These are phyloP conservation scores for Echinarachnius parma DNA, from an alignment of 53 echinoderm and acorn worm genomes.

Conservation along the genomic window DNA sequence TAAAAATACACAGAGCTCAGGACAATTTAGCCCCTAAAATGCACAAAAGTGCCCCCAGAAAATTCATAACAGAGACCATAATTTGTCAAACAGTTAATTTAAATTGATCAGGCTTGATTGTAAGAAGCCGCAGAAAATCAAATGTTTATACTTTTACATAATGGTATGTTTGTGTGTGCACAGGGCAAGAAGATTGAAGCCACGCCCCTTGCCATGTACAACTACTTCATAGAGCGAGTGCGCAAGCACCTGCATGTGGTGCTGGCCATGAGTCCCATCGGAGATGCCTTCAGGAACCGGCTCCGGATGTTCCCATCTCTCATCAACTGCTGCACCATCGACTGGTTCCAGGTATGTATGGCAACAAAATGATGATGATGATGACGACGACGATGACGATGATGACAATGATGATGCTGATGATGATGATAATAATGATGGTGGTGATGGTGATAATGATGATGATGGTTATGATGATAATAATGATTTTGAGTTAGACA, in stretches of 20 bases:
- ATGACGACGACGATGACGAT: conserved; percentile 1
- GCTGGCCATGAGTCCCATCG: conserved; percentile 91
- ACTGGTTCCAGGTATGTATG: conserved; percentile 87
- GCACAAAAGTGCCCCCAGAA: too few relatives aligned
- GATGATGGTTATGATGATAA: background rate
- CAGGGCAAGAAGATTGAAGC: conserved; percentile 98
- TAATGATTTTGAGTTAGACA: background rate
- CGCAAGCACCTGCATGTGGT: conserved; percentile 86
- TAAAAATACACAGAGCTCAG: too few relatives aligned
- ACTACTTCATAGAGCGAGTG: conserved; percentile 90
- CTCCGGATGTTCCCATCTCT: conserved; percentile 92
- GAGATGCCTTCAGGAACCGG: conserved; percentile 89
- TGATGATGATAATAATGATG: background rate
- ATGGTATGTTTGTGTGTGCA: background rate
- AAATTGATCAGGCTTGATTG: too few relatives aligned
- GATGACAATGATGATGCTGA: background rate
- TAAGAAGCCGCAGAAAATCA: too few relatives aligned
- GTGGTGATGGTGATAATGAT: background rate
- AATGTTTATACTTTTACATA: background rate
- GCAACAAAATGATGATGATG: background rate
- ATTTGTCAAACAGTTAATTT: too few relatives aligned
- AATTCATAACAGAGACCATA: too few relatives aligned
- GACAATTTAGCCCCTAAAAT: too few relatives aligned
- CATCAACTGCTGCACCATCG: conserved; percentile 97
- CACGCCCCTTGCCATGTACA: conserved; percentile 92